phyloP scores from a whole-genome alignment of 2,888 invertebrate genomes.

The Pristionchus entomophagus region DNA sequence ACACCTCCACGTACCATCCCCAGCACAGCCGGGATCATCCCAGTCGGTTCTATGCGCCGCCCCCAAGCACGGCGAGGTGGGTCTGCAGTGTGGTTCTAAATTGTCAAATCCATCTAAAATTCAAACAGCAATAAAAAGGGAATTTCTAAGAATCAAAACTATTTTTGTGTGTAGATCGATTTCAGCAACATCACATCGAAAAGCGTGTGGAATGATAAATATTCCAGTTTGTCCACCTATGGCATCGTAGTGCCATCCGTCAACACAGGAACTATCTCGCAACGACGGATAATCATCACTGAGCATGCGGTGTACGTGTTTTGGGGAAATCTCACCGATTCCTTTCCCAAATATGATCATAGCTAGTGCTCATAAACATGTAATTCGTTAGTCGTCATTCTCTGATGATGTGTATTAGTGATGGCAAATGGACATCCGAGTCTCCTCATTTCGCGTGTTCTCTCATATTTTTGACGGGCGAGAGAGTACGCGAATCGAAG shows the following conservation, averaged over 20 bases:
- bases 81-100: too few relatives aligned
- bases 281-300: slow-evolving; percentile 13
- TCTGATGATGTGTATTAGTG: neutral
- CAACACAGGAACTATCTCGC: neutral
- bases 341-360: too few relatives aligned
- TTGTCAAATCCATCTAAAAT: too few relatives aligned
- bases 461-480: too few relatives aligned
- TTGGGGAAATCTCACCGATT: neutral
- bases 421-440: too few relatives aligned
- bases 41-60: slow-evolving; percentile 44
- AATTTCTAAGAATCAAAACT: too few relatives aligned
- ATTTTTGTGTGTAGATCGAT: too few relatives aligned
- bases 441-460: too few relatives aligned
- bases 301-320: slow-evolving; percentile 9
- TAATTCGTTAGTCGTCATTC: neutral
- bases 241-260: slow-evolving; percentile 27
- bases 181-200: neutral
- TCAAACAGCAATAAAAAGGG: too few relatives aligned
- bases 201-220: neutral
- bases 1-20: neutral
- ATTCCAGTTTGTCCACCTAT: slow-evolving; percentile 43
- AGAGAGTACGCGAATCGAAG: too few relatives aligned
- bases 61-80: slow-evolving; percentile 43
- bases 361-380: too few relatives aligned
- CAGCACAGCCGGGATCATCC: slow-evolving; percentile 32